phyloP scores from a whole-genome alignment of 2,888 invertebrate genomes.

The Auanema freiburgensis region DNA sequence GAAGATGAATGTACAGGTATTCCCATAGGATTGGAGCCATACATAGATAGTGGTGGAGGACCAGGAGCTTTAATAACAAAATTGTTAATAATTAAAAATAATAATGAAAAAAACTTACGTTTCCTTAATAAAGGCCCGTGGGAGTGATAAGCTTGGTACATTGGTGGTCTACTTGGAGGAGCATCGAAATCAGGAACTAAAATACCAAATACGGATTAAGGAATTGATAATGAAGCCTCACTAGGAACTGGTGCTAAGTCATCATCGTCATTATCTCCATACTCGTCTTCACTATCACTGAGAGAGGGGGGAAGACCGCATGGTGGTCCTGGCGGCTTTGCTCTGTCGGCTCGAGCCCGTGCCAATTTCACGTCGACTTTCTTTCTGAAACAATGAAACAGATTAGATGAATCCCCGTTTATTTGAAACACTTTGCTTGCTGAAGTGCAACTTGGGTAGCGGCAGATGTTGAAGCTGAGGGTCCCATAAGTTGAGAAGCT shows the following conservation, averaged over 20 bases:
- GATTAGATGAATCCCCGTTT: neutral
- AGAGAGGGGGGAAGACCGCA: conserved; percentile 46
- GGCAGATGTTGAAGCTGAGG: neutral
- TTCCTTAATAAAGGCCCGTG: conserved; percentile 12
- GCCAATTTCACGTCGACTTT: conserved; percentile 44
- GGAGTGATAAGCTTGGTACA: conserved; percentile 11
- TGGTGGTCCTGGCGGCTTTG: conserved; percentile 50
- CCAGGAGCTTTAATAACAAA: conserved; percentile 17
- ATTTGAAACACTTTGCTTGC: neutral
- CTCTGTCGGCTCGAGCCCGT: conserved; percentile 21
- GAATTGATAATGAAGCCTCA: conserved; percentile 14
- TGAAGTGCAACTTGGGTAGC: neutral
- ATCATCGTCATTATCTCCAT: conserved; percentile 37
- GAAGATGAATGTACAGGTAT: conserved; percentile 16
- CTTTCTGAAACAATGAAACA: conserved; percentile 17
- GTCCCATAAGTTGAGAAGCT: conserved; percentile 20
- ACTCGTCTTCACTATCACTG: conserved; percentile 46
- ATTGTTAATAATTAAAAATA: neutral
- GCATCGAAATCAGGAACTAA: conserved; percentile 37
- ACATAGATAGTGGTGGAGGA: conserved; percentile 32
- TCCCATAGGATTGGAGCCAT: conserved; percentile 35
- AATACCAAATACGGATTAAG: conserved; percentile 5
- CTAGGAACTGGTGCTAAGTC: conserved; percentile 50
- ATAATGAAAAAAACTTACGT: conserved; percentile 9
- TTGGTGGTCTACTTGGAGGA: conserved; percentile 18